These are phyloP conservation scores for Pangasianodon gigas DNA, from an alignment of 2,113 vertebrate species.

Conservation along the genomic window DNA sequence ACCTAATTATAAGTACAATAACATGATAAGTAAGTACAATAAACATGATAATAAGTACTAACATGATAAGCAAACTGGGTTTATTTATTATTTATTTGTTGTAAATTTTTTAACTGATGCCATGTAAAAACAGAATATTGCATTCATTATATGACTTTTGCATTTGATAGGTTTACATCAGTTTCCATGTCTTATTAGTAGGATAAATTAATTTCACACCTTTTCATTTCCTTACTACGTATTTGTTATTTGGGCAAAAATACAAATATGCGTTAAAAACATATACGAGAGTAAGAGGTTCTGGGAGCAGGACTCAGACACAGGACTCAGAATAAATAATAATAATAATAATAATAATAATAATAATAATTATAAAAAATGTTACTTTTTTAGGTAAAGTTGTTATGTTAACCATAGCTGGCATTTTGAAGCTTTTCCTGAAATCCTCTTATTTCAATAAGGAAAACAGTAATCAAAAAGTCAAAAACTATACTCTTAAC, in stretches of 20 bases:
- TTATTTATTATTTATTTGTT: not conserved
- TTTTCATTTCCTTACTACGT: not conserved
- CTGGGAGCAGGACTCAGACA: not conserved
- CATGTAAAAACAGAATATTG: not conserved
- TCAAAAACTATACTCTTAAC: not conserved
- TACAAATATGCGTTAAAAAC: not conserved
- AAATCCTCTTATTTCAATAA: not conserved
- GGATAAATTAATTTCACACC: not conserved
- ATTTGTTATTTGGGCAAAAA: not conserved
- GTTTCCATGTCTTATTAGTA: not conserved
- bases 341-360: not conserved
- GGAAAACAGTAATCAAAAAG: not conserved
- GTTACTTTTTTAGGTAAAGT: not conserved
- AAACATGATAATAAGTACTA: not conserved
- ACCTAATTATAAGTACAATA: not conserved
- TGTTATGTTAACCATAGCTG: not conserved
- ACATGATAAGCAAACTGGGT: not conserved
- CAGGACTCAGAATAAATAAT: not conserved
- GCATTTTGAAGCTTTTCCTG: not conserved
- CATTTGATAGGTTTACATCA: not conserved
- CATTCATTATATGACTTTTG: not conserved
- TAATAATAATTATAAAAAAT: not conserved
- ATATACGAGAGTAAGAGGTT: not conserved
- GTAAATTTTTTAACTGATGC: not conserved
- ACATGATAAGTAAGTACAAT: not conserved